Evolutionary conservation across 1,140 invertebrate genomes (phyloP).

Genomic region (Aricia agestis): DNA sequence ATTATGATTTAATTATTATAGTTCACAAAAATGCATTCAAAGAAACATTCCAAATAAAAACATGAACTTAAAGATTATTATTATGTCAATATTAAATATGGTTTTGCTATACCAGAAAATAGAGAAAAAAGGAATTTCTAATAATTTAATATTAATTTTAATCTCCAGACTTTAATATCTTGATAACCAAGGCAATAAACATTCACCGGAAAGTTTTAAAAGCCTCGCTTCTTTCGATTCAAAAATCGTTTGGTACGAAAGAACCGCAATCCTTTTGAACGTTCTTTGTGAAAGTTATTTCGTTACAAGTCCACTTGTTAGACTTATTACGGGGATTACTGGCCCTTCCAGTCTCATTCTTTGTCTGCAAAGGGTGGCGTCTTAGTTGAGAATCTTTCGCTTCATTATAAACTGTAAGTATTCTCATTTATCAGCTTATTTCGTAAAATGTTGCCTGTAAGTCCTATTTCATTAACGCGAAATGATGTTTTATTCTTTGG

Average conservation of each 20-base stretch:
- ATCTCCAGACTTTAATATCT: background rate
- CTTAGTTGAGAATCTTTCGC: constrained; percentile 20
- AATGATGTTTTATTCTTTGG: no score
- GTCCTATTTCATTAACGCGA: no score
- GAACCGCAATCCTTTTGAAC: constrained; percentile 59
- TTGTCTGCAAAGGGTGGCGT: constrained; percentile 19
- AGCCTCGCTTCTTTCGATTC: constrained; percentile 40
- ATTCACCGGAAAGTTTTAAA: constrained; percentile 25
- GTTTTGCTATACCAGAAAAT: no score
- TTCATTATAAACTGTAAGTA: constrained; percentile 17
- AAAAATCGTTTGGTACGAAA: constrained; percentile 39
- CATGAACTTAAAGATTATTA: no score
- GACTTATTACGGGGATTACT: constrained; percentile 52
- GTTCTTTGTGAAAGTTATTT: constrained; percentile 57
- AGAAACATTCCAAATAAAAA: no score
- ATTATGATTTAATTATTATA: no score
- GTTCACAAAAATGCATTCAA: no score
- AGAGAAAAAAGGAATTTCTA: no score
- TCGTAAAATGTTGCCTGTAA: background rate
- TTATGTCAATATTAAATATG: no score
- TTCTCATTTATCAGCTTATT: constrained; percentile 6
- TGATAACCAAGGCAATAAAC: background rate
- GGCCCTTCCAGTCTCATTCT: constrained; percentile 31
- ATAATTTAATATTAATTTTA: background rate
- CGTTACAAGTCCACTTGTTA: constrained; percentile 43